phyloP scores from a whole-genome alignment of 2,797 vertebrate genomes.

The Odontamblyopus rebecca region DNA sequence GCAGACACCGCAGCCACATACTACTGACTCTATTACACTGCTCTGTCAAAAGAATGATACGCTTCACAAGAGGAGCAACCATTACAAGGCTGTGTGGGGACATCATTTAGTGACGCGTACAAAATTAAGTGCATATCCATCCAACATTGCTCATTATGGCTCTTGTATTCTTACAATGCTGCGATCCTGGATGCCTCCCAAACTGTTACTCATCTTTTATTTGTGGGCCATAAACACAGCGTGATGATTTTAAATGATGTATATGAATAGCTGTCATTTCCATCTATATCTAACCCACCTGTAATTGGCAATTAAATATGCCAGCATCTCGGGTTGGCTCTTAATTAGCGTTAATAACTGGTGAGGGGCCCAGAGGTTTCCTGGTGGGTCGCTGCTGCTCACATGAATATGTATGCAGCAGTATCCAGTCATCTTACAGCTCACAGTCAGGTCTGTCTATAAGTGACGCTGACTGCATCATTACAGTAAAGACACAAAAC shows the following conservation, averaged over 20 bases:
- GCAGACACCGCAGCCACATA: slow-evolving; percentile 66
- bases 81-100: slow-evolving; percentile 72
- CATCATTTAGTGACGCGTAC: slow-evolving; percentile 76
- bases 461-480: not conserved
- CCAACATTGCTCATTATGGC: slow-evolving; percentile 72
- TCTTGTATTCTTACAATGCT: slow-evolving; percentile 63
- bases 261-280: slow-evolving; percentile 75
- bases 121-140: slow-evolving; percentile 72
- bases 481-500: not conserved
- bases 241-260: slow-evolving; percentile 65
- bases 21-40: slow-evolving; percentile 76
- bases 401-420: slow-evolving; percentile 73
- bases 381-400: slow-evolving; percentile 37
- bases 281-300: slow-evolving; percentile 72
- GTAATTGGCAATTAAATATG: slow-evolving; percentile 80
- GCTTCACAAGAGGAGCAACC: slow-evolving; percentile 72
- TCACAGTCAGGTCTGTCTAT: not conserved
- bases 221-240: slow-evolving; percentile 60
- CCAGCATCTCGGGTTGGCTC: slow-evolving; percentile 69
- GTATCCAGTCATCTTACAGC: slow-evolving; percentile 33
- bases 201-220: slow-evolving; percentile 47
- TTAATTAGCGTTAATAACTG: slow-evolving; percentile 80
- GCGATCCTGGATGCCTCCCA: slow-evolving; percentile 47
- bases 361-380: slow-evolving; percentile 65
- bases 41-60: slow-evolving; percentile 76